Evolutionary conservation across 2,888 invertebrate species (phyloP).

Genomic region (Mystacides longicornis): DNA sequence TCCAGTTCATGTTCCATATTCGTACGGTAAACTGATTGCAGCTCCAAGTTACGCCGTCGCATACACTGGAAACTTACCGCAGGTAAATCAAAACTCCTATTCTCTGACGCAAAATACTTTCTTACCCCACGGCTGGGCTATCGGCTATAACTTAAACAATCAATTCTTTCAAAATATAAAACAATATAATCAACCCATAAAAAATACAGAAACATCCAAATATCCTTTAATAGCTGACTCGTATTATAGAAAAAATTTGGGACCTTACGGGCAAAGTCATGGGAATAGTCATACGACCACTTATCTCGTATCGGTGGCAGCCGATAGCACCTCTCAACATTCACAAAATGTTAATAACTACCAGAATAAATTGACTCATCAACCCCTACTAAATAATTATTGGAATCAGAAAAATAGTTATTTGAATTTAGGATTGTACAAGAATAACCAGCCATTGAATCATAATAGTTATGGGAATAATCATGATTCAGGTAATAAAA

Average conservation of each 20-base stretch:
- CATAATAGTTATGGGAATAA: slow-evolving; percentile 14
- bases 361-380: slow-evolving; percentile 41
- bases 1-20: slow-evolving; percentile 33
- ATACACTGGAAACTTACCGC: slow-evolving; percentile 28
- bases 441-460: slow-evolving; percentile 4
- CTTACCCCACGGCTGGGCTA: slow-evolving; percentile 3
- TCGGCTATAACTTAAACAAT: slow-evolving; percentile 14
- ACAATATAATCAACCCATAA: not conserved
- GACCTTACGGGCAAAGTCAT: slow-evolving; percentile 15
- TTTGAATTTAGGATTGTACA: not conserved
- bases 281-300: slow-evolving; percentile 8
- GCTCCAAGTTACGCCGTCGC: slow-evolving; percentile 28
- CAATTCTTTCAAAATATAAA: slow-evolving; percentile 9
- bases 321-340: slow-evolving; percentile 7
- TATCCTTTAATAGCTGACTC: slow-evolving; percentile 26
- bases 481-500: not conserved
- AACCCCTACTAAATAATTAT: slow-evolving; percentile 41
- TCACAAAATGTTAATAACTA: not conserved
- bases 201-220: slow-evolving; percentile 1
- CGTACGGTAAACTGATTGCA: slow-evolving; percentile 31
- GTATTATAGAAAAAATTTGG: slow-evolving; percentile 21
- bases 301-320: slow-evolving; percentile 9
- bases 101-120: not conserved
- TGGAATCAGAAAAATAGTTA: slow-evolving; percentile 29
- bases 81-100: slow-evolving; percentile 4